Base-by-base conservation (phyloP, 2,797 vertebrate species). In the Pogoniulus pusillus region DNA sequence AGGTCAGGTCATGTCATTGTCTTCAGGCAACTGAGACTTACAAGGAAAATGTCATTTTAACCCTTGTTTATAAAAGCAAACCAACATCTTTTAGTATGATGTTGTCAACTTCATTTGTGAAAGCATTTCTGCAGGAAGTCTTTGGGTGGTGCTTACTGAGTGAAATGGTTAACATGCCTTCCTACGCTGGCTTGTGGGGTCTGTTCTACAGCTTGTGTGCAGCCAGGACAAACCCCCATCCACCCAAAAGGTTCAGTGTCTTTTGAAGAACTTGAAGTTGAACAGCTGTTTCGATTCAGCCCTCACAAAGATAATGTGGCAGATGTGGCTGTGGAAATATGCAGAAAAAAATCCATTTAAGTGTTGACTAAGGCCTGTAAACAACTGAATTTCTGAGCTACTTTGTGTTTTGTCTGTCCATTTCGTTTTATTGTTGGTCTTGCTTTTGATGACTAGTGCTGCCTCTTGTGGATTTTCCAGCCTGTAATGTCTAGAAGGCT, bases 391-490 rank as follows among this genome's bases (percentile, higher is more conserved):
- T 92, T 59, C 89, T 83, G 72, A 93, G 45, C 65, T 82, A 10
- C 69, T 89, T 95, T 7, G 45, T 80, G 71, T 91, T 84, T 82
- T 88, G 84, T 86, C 90, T 88, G 49, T 74, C 75, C 30, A 19
- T 79, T 90, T 32, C 14, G 59, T 89, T 87, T 82, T 80, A 43
- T 77, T 84, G 58, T 85, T 32, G 81, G 75, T 82, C 78, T 79
- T 93, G 57, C 76, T 83, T 79, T 90, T 88, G 87, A 83, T 92
- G 89, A 64, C 76, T 92, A 30, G 68, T 73, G 49, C 65, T 91
- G 91, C 60, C 74, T 79, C 87, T 71, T 91, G 60, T 86, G 68
- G 81, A 35, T 94, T 94, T 95, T 91, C 60, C 68, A 89, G 87
- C 41, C 60, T 88, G 77, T 79, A 55, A 79, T 93, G 85, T 87